Conservation (phyloP, 2,888 invertebrate species). For the Parascotia fuliginaria region DNA sequence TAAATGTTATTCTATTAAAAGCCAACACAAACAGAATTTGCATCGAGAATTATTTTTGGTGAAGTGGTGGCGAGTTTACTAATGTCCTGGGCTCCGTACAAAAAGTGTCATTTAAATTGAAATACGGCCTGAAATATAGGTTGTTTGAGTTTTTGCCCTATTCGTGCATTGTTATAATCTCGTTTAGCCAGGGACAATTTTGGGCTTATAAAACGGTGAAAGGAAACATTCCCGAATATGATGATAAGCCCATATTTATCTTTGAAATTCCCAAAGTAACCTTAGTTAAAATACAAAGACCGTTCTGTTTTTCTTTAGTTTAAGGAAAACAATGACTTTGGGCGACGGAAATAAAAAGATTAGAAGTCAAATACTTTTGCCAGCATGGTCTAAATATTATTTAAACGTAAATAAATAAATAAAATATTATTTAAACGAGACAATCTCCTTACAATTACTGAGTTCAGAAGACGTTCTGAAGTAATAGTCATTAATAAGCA, state of each 20-base stretch:
- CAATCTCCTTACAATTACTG: conserved; percentile 31
- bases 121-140: conserved; percentile 38
- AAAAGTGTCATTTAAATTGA: conserved; percentile 44
- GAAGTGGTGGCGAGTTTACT: conserved; percentile 27
- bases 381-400: no score
- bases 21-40: conserved; percentile 36
- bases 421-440: conserved; percentile 7
- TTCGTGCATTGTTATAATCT: conserved; percentile 15
- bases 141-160: conserved; percentile 18
- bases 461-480: conserved; percentile 40
- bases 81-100: conserved; percentile 31
- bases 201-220: conserved; percentile 9
- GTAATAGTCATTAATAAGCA: conserved; percentile 42
- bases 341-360: conserved; percentile 1
- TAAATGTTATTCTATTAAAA: conserved; percentile 24
- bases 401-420: no score
- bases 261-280: conserved; percentile 7
- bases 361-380: conserved; percentile 1
- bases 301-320: conserved; percentile 11
- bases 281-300: conserved; percentile 12
- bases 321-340: conserved; percentile 9
- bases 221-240: conserved; percentile 14
- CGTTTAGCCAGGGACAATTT: conserved; percentile 24
- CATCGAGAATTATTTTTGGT: conserved; percentile 41
- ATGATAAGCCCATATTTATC: conserved; percentile 11